A percentile compares a stretch with the other conserved stretches of the same genome.
phyloP scores from a whole-genome alignment of 2,113 vertebrate species.

The Lepus europaeus region DNA sequence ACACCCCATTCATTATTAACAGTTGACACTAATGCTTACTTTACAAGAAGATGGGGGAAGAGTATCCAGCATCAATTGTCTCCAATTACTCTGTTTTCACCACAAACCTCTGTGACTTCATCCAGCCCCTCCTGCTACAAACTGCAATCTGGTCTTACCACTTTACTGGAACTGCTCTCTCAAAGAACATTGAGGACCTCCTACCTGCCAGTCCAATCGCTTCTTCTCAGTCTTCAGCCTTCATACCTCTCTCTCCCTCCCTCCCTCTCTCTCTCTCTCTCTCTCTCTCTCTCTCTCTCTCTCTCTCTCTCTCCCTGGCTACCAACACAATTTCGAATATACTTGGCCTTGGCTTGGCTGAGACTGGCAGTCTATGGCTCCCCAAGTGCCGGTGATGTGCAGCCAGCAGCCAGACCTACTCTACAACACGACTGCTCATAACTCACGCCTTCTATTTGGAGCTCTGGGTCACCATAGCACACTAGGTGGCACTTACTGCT shows the following conservation, averaged over 20 bases:
- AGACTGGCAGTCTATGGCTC: background rate
- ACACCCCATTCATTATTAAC: background rate
- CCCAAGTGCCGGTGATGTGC: background rate
- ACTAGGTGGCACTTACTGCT: background rate
- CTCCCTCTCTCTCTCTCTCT: background rate
- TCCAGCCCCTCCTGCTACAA: background rate
- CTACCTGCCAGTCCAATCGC: conserved; percentile 24
- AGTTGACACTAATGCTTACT: background rate
- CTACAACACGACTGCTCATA: background rate
- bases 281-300: too few species aligned
- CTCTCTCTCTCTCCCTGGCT: too few species aligned
- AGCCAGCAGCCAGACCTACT: background rate
- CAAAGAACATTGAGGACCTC: background rate
- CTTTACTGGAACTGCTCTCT: conserved; percentile 38
- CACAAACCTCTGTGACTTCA: background rate
- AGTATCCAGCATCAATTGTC: background rate
- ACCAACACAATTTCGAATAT: background rate
- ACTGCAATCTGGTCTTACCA: background rate
- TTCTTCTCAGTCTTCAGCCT: background rate
- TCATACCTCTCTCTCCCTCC: background rate
- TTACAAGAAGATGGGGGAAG: background rate
- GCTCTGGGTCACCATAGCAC: background rate
- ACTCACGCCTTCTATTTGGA: background rate
- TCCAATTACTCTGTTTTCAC: conserved; percentile 30
- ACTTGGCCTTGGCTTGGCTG: conserved; percentile 9